Evolutionary conservation across 2,888 invertebrate species (phyloP).

Genomic region (Sympetrum striolatum): DNA sequence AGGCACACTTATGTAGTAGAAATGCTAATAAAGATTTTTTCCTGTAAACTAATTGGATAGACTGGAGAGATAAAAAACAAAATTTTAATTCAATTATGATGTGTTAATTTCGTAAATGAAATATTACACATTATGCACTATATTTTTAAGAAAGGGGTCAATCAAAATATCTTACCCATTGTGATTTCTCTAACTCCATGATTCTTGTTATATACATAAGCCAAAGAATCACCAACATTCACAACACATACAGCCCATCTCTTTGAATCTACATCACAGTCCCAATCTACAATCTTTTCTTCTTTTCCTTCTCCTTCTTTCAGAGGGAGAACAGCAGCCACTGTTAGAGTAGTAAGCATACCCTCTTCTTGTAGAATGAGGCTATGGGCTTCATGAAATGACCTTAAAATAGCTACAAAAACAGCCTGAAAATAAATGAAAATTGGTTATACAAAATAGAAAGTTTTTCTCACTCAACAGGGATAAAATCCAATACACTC

Average conservation of each 20-base stretch:
- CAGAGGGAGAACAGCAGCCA: slow-evolving; percentile 75
- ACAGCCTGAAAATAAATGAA: slow-evolving; percentile 65
- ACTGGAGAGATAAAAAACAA: too few relatives aligned
- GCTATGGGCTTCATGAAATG: slow-evolving; percentile 85
- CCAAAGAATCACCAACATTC: slow-evolving; percentile 88
- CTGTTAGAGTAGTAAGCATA: slow-evolving; percentile 82
- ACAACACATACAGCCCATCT: slow-evolving; percentile 81
- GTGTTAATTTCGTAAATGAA: too few relatives aligned
- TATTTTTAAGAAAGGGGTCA: too few relatives aligned
- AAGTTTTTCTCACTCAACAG: not conserved
- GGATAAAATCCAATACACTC: not conserved
- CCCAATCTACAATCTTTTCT: slow-evolving; percentile 66
- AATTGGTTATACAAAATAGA: not conserved
- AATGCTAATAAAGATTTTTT: too few relatives aligned
- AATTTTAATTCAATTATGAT: too few relatives aligned
- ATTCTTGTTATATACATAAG: slow-evolving; percentile 81
- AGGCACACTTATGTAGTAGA: too few relatives aligned
- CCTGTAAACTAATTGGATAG: too few relatives aligned
- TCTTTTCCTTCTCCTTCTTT: slow-evolving; percentile 54
- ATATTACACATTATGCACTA: not conserved
- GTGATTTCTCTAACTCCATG: slow-evolving; percentile 85
- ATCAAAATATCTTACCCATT: slow-evolving; percentile 61
- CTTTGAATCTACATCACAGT: slow-evolving; percentile 54
- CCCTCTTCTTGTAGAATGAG: slow-evolving; percentile 83
- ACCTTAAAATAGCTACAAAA: slow-evolving; percentile 76